Base-by-base conservation (phyloP, 2,888 invertebrate genomes). In the Laothoe populi region DNA sequence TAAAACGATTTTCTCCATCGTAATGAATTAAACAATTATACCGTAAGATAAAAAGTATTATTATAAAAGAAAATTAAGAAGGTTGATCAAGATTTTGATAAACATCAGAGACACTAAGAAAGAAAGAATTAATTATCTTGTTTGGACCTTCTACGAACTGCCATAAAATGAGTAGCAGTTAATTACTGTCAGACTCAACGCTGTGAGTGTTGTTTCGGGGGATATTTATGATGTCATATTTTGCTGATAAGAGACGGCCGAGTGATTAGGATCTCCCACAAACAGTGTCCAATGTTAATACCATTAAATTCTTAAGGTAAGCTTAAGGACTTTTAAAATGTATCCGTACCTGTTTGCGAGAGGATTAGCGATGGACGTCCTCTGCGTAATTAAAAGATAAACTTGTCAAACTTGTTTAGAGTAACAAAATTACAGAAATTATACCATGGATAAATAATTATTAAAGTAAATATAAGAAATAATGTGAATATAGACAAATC, bases 181-280 rank as follows among this genome's bases (percentile, higher is more conserved):
- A 23, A 60, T 60, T 49, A 60, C 23, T 16, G 38, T 23, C 48
- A 10, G 38, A 35, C 38, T 24, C 49, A 24, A 38, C 38, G 48
- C 24, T 40, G 5, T n/a, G 24, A 19, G 16, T 31, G 16, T 35
- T 53, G 31, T 48, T n/a, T 35, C 19, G 63, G 63, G 63, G 60
- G 63, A 63, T 71, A 74, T 80, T 78, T 75, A 77, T 78, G 73
- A 72, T 68, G 69, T 73, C 72, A 74, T 77, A 76, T 74, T 70
- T 69, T 63, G 53, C 42, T 48, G 45, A 60, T 38, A 16, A 60
- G 35, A 45, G 24, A 23, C 10, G 38, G 38, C 48, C 11, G 44
- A 60, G 48, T n/a, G 23, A 23, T 16, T 48, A 40, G 40, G 53
- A 19, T 31, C 19, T 19, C 31, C 26, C 31, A 53, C 31, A 53